phyloP scores from a whole-genome alignment of 2,888 invertebrate genomes.

The Lordiphosa fenestrarum region DNA sequence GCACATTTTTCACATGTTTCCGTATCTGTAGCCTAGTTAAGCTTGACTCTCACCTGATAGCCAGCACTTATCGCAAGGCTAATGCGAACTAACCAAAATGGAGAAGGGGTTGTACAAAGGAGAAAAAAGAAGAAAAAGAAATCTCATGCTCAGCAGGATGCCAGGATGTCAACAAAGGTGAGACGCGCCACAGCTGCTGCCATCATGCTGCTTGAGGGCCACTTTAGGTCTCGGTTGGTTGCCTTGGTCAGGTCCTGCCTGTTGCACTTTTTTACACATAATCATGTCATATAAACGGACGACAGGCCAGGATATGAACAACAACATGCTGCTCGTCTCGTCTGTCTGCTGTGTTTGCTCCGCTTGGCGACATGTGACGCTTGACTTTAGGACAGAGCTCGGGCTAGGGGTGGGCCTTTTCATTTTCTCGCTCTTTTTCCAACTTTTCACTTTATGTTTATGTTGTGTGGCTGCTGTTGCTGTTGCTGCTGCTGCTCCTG shows the following conservation, averaged over 20 bases:
- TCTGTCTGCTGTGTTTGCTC: constrained; percentile 13
- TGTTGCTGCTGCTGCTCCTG: constrained; percentile 23
- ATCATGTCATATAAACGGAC: constrained; percentile 74
- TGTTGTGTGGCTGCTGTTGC: constrained; percentile 40
- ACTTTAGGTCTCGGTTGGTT: constrained; percentile 22
- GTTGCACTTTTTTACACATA: constrained; percentile 71
- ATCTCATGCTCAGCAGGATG: constrained; percentile 28
- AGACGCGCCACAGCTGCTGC: constrained; percentile 36
- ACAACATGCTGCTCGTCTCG: constrained; percentile 13
- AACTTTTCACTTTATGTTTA: constrained; percentile 57
- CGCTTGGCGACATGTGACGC: constrained; percentile 69
- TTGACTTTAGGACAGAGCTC: constrained; percentile 61
- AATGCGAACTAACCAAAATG: too few relatives aligned
- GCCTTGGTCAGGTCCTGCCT: constrained; percentile 47
- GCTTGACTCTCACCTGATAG: too few relatives aligned
- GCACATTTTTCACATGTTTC: too few relatives aligned
- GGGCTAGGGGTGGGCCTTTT: constrained; percentile 37
- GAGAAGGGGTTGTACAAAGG: too few relatives aligned
- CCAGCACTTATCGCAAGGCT: too few relatives aligned
- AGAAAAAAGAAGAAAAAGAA: neutral
- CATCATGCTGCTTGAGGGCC: constrained; percentile 23
- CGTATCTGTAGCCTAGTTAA: too few relatives aligned
- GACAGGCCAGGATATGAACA: constrained; percentile 62
- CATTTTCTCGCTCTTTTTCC: constrained; percentile 29
- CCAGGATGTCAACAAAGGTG: constrained; percentile 48